A percentile compares a stretch with the other conserved stretches of the same genome.
These are phyloP conservation scores for Oryzias curvinotus DNA, from an alignment of 2,113 vertebrate species.

Conservation along the genomic window DNA sequence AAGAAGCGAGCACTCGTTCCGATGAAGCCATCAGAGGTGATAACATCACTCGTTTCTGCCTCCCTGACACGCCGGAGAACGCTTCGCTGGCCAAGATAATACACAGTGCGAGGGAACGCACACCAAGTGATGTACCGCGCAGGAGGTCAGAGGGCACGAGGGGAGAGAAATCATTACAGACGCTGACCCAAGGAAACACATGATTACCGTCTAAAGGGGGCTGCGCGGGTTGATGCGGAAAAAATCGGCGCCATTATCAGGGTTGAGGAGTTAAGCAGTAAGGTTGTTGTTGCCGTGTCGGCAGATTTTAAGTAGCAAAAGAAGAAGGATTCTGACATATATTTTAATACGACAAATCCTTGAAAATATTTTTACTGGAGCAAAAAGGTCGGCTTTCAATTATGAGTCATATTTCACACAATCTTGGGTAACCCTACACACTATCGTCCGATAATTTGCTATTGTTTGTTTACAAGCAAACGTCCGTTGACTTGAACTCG, in stretches of 20 bases:
- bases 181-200: constrained; percentile 65
- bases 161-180: constrained; percentile 56
- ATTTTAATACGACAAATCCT: too few species aligned
- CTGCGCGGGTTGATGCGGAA: constrained; percentile 46
- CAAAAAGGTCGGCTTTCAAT: too few species aligned
- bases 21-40: constrained; percentile 47
- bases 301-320: neutral
- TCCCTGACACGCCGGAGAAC: constrained; percentile 69
- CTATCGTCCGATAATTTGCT: too few species aligned
- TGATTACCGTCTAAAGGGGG: constrained; percentile 45
- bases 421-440: too few species aligned
- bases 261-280: constrained; percentile 15
- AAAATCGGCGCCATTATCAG: constrained; percentile 47
- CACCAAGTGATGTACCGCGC: constrained; percentile 50
- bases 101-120: constrained; percentile 24
- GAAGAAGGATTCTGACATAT: neutral
- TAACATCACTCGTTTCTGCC: constrained; percentile 52
- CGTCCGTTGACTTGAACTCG: constrained; percentile 29
- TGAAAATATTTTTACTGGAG: too few species aligned
- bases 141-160: constrained; percentile 62
- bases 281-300: neutral
- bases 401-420: too few species aligned
- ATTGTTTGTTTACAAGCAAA: constrained; percentile 38
- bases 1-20: constrained; percentile 29
- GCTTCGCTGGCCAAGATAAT: constrained; percentile 81